These are phyloP conservation scores for Chloroceryle amazona DNA, from an alignment of 2,797 vertebrate genomes.

Conservation along the genomic window DNA sequence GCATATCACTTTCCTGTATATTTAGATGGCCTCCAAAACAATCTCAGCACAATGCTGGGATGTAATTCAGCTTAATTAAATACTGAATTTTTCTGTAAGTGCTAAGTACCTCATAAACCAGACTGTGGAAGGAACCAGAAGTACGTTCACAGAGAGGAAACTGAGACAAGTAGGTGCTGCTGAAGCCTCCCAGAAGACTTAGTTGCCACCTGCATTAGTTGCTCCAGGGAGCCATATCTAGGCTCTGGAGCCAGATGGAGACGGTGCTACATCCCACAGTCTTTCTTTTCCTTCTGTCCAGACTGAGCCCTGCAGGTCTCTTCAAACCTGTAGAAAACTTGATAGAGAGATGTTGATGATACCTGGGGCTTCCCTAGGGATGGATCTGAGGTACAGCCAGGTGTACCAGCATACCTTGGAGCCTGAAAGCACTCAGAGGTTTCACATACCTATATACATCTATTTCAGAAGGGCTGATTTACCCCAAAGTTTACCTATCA, in stretches of 20 bases:
- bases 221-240: not conserved
- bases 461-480: not conserved
- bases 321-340: not conserved
- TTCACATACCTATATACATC: not conserved
- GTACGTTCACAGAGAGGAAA: not conserved
- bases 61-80: constrained; percentile 48
- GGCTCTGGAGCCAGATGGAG: not conserved
- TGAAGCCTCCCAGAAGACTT: not conserved
- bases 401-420: no score
- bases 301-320: not conserved
- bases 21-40: constrained; percentile 27
- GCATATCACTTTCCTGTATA: not conserved
- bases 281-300: not conserved
- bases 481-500: not conserved
- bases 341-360: not conserved
- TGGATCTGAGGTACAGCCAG: not conserved
- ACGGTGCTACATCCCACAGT: not conserved
- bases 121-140: not conserved
- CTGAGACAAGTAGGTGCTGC: not conserved
- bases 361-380: not conserved
- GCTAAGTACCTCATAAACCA: not conserved
- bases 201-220: not conserved
- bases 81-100: constrained; percentile 26
- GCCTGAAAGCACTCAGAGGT: not conserved
- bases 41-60: not conserved